Evolutionary conservation across 2,888 invertebrate genomes (phyloP).

Genomic region (Mactromeris polynyma): DNA sequence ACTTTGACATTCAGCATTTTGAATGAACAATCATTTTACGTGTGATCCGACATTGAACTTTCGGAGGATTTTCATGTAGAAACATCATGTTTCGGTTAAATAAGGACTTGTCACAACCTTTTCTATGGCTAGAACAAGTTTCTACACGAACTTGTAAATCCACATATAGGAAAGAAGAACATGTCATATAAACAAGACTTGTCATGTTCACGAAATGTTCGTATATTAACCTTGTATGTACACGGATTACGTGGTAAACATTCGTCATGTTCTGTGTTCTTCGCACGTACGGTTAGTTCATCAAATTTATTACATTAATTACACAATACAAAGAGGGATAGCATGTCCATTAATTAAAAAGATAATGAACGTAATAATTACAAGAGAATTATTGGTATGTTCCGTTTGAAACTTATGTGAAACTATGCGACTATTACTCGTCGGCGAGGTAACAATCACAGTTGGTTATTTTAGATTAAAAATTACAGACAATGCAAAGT

Average conservation of each 20-base stretch:
- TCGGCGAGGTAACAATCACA: background rate
- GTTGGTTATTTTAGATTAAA: too few species aligned
- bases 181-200: background rate
- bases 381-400: too few species aligned
- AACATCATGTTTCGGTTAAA: background rate
- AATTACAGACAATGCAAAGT: too few species aligned
- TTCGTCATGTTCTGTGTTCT: background rate
- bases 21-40: background rate
- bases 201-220: background rate
- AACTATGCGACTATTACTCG: background rate
- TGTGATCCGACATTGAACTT: background rate
- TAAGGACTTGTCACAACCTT: background rate
- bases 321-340: background rate
- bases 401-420: background rate
- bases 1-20: background rate
- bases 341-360: background rate
- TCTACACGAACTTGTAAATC: background rate
- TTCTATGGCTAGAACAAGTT: background rate
- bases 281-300: background rate
- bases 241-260: background rate
- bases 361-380: background rate
- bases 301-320: background rate
- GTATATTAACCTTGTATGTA: background rate
- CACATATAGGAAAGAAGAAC: background rate
- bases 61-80: background rate